Evolutionary conservation across 2,888 invertebrate genomes (phyloP).

Genomic region (Metallyticus violacea): DNA sequence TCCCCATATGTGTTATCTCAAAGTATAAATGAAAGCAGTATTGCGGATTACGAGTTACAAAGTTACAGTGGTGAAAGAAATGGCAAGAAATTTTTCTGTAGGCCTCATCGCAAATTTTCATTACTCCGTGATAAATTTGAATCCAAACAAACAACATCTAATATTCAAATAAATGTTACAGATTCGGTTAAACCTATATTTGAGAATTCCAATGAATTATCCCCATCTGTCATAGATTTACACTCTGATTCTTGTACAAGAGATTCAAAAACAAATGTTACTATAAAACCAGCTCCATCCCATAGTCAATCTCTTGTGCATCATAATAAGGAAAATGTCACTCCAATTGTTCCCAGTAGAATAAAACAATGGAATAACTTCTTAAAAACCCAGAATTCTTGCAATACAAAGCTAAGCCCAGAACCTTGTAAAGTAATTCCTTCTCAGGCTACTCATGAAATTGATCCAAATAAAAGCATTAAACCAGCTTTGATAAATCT

Average conservation of each 20-base stretch:
- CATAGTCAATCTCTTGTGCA: constrained; percentile 24
- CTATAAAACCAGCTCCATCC: neutral
- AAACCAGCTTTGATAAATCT: constrained; percentile 43
- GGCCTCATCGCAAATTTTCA: constrained; percentile 58
- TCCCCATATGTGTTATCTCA: neutral
- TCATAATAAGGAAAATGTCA: constrained; percentile 42
- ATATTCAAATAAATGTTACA: neutral
- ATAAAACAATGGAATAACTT: constrained; percentile 37
- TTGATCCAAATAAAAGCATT: constrained; percentile 6
- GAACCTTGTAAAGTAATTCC: constrained; percentile 10
- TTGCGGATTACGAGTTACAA: neutral
- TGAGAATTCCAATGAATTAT: neutral
- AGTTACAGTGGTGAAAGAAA: neutral
- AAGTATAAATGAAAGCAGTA: neutral
- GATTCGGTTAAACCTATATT: neutral
- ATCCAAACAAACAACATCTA: constrained; percentile 35
- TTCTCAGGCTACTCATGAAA: neutral
- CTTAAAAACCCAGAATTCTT: constrained; percentile 25
- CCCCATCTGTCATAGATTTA: neutral
- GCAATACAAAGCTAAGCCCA: constrained; percentile 10
- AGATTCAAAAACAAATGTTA: neutral
- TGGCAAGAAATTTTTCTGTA: constrained; percentile 39
- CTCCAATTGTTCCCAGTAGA: constrained; percentile 37
- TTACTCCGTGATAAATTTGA: constrained; percentile 58
- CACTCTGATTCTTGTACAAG: neutral